Base-by-base conservation (phyloP, 2,113 vertebrate species). In the Festucalex cinctus region DNA sequence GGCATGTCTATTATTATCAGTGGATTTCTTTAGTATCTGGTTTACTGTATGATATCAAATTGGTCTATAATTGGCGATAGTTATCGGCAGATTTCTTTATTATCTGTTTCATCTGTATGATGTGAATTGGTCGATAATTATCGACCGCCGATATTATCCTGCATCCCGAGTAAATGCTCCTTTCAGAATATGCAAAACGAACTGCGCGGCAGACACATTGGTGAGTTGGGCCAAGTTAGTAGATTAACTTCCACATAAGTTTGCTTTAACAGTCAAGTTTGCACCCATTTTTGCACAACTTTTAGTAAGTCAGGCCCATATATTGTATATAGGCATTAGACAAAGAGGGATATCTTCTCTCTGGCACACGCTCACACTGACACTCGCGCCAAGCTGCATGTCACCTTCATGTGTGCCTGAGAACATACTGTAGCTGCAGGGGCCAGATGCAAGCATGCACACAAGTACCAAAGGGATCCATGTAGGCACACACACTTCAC, bases 381-480 rank as follows among this genome's bases (percentile, higher is more conserved):
- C 20, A 28, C 13, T 16, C 41, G 24, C 4, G 10, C 74, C 70
- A 63, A 78, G 76, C 74, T 78, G 73, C 75, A 67, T 65, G 48
- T 79, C 61, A 2, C 76, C 65, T 71, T 68, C 60, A 44, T 64
- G 49, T 70, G 63, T 35, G 49, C 75, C 61, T 56, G 39, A 69
- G 63, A 69, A 61, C 70, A 71, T 76, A 44, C 41, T 44, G 43
- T 44, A 83, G 78, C 82, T 86, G 76, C 71, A 64, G 12, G 57
- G 57, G 54, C 57, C 61, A 73, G 28, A 46, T 56, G 37, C 56
- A 66, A 51, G 72, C 67, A 32, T 60, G 20, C 73, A 43, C 54
- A 49, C 20, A 65, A 46, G 22, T 77, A 60, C 62, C 28, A 24
- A 56, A 69, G 69, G 88, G 88, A 91, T 87, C 86, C 85, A 84